phyloP scores from a whole-genome alignment of 2,113 vertebrate genomes.

The Ovis aries region ARS-UI_Ramb_v3.0 NC_056057.1:17316501-17317000 shows the following conservation, averaged over 20 bases:
- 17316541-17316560: background rate
- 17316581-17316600: slow-evolving; percentile 5
- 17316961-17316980: slow-evolving; percentile 81
- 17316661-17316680: background rate
- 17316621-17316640: slow-evolving; percentile 38
- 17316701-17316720: slow-evolving; percentile 68
- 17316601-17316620: slow-evolving; percentile 17
- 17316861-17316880: slow-evolving; percentile 78
- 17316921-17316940: slow-evolving; percentile 79
- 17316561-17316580: background rate
- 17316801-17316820: slow-evolving; percentile 82
- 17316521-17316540: background rate
- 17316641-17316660: slow-evolving; percentile 34
- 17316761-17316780: slow-evolving; percentile 70
- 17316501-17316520: background rate
- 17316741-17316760: slow-evolving; percentile 72
- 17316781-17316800: slow-evolving; percentile 75
- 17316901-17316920: slow-evolving; percentile 79
- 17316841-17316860: slow-evolving; percentile 78
- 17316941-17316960: slow-evolving; percentile 76
- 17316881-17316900: slow-evolving; percentile 74
- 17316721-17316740: slow-evolving; percentile 72
- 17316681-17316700: background rate
- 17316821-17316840: slow-evolving; percentile 85
- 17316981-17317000: slow-evolving; percentile 77